phyloP scores from a whole-genome alignment of 2,888 invertebrate species.

The Rhimphoctona megacephalus region DNA sequence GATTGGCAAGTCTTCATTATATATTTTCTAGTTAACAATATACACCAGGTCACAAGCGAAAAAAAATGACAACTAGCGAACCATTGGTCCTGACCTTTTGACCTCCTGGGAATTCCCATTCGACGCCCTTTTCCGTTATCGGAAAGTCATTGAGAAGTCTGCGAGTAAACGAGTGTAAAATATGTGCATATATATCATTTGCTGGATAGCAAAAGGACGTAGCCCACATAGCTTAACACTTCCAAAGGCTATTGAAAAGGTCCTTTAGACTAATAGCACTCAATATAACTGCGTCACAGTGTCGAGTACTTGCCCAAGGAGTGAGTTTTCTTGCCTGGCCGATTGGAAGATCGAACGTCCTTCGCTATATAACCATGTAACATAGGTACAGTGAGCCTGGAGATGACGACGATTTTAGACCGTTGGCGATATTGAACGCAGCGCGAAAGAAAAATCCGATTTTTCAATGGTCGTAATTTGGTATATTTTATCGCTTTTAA shows the following conservation, averaged over 20 bases:
- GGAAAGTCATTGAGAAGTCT: conserved; percentile 68
- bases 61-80: conserved; percentile 45
- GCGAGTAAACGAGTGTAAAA: conserved; percentile 48
- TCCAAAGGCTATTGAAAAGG: not conserved
- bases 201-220: conserved; percentile 25
- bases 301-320: conserved; percentile 29
- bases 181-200: conserved; percentile 23
- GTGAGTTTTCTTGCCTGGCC: conserved; percentile 52
- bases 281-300: conserved; percentile 43
- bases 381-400: conserved; percentile 6
- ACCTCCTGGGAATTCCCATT: conserved; percentile 19
- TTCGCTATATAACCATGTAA: conserved; percentile 36
- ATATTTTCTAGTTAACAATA: not conserved
- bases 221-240: conserved; percentile 1
- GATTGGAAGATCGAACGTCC: conserved; percentile 62
- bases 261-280: conserved; percentile 2
- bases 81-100: conserved; percentile 35
- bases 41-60: conserved; percentile 17
- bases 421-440: not conserved
- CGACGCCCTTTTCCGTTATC: conserved; percentile 59
- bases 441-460: conserved; percentile 57
- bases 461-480: conserved; percentile 37
- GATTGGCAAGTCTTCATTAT: not conserved
- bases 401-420: conserved; percentile 57
- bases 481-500: conserved; percentile 15